A percentile compares a stretch with the other conserved stretches of the same genome.
phyloP scores from a whole-genome alignment of 2,888 invertebrate species.

The Athrips mouffetella region DNA sequence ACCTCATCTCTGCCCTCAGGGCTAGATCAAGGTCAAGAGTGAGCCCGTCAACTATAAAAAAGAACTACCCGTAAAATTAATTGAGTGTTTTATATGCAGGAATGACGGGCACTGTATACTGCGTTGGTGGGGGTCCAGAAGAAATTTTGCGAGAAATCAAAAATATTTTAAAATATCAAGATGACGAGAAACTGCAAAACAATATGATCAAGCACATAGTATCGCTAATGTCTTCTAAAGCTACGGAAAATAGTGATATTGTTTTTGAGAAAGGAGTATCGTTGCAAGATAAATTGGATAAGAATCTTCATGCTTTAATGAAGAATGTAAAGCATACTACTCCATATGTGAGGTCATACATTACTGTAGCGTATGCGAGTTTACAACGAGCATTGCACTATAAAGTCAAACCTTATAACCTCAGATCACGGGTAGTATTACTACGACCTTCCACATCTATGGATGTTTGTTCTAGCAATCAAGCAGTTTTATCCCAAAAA shows the following conservation, averaged over 20 bases:
- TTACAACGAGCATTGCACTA: slow-evolving; percentile 30
- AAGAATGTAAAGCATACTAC: slow-evolving; percentile 36
- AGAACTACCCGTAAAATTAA: neutral
- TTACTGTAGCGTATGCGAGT: slow-evolving; percentile 38
- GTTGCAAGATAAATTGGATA: slow-evolving; percentile 30
- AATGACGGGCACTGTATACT: slow-evolving; percentile 39
- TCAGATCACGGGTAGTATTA: slow-evolving; percentile 39
- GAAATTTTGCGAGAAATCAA: slow-evolving; percentile 31
- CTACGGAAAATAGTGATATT: slow-evolving; percentile 15
- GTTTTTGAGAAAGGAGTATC: slow-evolving; percentile 11
- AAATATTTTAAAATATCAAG: slow-evolving; percentile 24
- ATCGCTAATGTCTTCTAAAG: slow-evolving; percentile 27
- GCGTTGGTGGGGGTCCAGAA: slow-evolving; percentile 39
- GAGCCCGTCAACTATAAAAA: neutral
- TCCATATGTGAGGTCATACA: slow-evolving; percentile 40
- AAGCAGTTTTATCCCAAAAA: neutral
- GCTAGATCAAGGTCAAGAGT: too few relatives aligned
- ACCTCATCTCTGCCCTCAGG: too few relatives aligned
- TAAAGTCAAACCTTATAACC: slow-evolving; percentile 19
- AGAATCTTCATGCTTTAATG: slow-evolving; percentile 32
- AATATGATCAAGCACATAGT: slow-evolving; percentile 31
- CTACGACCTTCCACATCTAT: slow-evolving; percentile 16
- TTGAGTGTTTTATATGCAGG: slow-evolving; percentile 28
- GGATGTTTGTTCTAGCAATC: neutral
- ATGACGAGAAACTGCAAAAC: slow-evolving; percentile 32